Percentiles rank a stretch among this genome's conserved stretches.
phyloP scores from a whole-genome alignment of 2,113 vertebrate genomes.

The Heterotilapia buettikoferi region DNA sequence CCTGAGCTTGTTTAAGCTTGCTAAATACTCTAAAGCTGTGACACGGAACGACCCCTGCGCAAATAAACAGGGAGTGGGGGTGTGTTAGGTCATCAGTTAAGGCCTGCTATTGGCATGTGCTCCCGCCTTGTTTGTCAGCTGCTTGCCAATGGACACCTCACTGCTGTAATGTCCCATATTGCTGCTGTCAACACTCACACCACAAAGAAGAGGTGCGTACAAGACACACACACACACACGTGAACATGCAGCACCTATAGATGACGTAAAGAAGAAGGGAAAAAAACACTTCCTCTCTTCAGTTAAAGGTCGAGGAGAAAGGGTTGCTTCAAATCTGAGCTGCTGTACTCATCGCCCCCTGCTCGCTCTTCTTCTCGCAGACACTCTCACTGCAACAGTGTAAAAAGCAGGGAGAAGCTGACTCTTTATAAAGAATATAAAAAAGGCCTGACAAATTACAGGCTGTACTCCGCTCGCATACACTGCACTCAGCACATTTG shows the following conservation, averaged over 20 bases:
- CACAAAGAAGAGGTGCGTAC: background rate
- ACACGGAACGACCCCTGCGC: slow-evolving; percentile 46
- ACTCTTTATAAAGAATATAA: slow-evolving; percentile 68
- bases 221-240: background rate
- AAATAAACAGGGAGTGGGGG: slow-evolving; percentile 39
- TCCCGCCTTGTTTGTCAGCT: slow-evolving; percentile 62
- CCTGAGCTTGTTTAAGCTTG: slow-evolving; percentile 63
- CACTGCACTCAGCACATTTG: slow-evolving; percentile 75
- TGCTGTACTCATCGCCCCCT: slow-evolving; percentile 8
- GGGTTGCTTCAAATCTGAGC: background rate
- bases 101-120: slow-evolving; percentile 51
- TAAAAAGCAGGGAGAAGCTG: slow-evolving; percentile 56
- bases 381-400: slow-evolving; percentile 57
- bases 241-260: slow-evolving; percentile 27
- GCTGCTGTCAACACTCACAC: slow-evolving; percentile 59
- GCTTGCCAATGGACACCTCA: slow-evolving; percentile 54
- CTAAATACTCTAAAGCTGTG: slow-evolving; percentile 58
- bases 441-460: slow-evolving; percentile 72
- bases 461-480: slow-evolving; percentile 60
- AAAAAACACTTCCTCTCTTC: background rate
- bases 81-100: slow-evolving; percentile 67
- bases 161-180: slow-evolving; percentile 40
- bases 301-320: slow-evolving; percentile 19
- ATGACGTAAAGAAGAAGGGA: background rate
- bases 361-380: slow-evolving; percentile 29